Evolutionary conservation across 2,113 vertebrate genomes (phyloP).

Genomic region (Zosterops pallidus): DNA sequence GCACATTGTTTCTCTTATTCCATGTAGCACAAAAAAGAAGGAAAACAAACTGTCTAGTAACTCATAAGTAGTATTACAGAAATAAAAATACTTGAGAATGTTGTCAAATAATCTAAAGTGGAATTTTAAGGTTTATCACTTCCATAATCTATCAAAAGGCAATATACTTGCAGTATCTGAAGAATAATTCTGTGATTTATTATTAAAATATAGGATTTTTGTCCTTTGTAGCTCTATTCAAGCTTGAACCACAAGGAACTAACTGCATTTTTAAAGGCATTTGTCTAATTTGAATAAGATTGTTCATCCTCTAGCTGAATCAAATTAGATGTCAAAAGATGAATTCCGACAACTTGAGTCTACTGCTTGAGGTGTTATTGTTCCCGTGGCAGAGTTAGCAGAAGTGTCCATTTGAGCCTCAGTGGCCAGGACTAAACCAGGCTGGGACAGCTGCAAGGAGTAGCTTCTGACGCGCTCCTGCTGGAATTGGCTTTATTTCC

Average conservation of each 20-base stretch:
- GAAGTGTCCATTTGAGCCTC: background rate
- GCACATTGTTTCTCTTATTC: background rate
- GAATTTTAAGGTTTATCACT: background rate
- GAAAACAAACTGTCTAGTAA: background rate
- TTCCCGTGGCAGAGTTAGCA: background rate
- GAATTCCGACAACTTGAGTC: background rate
- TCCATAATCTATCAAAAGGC: background rate
- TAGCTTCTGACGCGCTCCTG: background rate
- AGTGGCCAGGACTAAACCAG: background rate
- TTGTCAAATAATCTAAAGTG: background rate
- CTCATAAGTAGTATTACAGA: background rate
- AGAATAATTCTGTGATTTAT: background rate
- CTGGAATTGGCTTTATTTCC: background rate
- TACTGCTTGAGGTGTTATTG: background rate
- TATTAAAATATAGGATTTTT: background rate
- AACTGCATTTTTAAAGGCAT: background rate
- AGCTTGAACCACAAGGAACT: background rate
- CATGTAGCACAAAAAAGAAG: background rate
- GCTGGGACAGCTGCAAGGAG: background rate
- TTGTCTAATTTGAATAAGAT: background rate
- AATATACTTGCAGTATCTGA: background rate
- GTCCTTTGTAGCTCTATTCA: background rate
- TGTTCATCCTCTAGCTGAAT: background rate
- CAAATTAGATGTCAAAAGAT: background rate
- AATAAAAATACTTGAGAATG: background rate